phyloP scores from a whole-genome alignment of 2,797 vertebrate species.

The Enteromius treurensis region DNA sequence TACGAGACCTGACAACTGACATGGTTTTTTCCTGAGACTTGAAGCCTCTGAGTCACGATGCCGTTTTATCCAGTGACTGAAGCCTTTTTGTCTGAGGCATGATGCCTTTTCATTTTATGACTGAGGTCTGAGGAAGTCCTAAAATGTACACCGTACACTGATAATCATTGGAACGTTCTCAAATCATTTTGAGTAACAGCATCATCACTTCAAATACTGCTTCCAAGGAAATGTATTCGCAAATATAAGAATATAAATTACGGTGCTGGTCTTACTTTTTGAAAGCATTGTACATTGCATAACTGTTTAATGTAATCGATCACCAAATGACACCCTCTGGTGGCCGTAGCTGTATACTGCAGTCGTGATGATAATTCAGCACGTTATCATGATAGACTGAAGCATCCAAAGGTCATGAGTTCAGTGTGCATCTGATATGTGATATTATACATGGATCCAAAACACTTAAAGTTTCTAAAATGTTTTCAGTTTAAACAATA shows the following conservation, averaged over 20 bases:
- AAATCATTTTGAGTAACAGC: neutral
- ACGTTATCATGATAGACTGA: neutral
- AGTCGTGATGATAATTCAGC: neutral
- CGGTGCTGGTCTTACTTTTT: neutral
- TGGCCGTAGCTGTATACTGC: neutral
- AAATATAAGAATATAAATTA: neutral
- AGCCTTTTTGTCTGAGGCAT: too few relatives aligned
- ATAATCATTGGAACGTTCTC: neutral
- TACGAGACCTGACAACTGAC: too few relatives aligned
- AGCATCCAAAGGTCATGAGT: neutral
- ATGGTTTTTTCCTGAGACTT: too few relatives aligned
- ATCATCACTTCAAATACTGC: neutral
- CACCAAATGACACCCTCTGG: constrained; percentile 12
- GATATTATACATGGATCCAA: neutral
- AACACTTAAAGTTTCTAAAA: too few relatives aligned
- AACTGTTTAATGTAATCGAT: neutral
- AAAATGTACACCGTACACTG: too few relatives aligned
- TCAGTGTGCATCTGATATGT: neutral
- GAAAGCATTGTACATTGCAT: neutral
- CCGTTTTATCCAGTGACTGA: too few relatives aligned
- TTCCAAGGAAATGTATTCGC: neutral
- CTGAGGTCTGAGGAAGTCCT: too few relatives aligned
- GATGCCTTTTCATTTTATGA: too few relatives aligned
- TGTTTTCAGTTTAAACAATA: too few relatives aligned
- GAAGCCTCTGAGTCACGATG: too few relatives aligned